Evolutionary conservation across 2,888 invertebrate species (phyloP).

Genomic region (Hartigia nigra): DNA sequence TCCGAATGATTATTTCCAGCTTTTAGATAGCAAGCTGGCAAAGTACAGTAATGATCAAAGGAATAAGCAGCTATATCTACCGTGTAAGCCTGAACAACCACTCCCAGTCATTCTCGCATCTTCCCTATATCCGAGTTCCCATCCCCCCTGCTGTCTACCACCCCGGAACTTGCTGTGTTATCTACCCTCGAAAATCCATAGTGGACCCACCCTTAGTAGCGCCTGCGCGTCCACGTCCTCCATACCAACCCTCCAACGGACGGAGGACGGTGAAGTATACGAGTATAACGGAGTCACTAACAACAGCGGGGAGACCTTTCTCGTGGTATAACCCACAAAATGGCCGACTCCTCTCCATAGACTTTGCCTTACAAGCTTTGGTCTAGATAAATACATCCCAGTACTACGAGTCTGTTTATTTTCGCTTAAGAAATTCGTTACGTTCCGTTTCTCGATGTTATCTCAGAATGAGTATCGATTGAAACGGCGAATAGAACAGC

Average conservation of each 20-base stretch:
- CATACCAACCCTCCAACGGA: slow-evolving; percentile 7
- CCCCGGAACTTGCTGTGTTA: slow-evolving; percentile 58
- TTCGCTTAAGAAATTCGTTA: neutral
- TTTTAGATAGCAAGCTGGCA: neutral
- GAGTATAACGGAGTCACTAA: slow-evolving; percentile 19
- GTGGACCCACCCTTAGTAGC: slow-evolving; percentile 60
- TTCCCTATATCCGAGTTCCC: slow-evolving; percentile 3
- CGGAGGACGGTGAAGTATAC: slow-evolving; percentile 16
- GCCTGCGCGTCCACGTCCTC: slow-evolving; percentile 52
- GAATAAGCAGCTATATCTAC: neutral
- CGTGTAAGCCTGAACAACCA: slow-evolving; percentile 1
- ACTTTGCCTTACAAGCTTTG: neutral
- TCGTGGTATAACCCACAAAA: slow-evolving; percentile 47
- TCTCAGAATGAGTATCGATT: neutral
- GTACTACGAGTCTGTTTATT: neutral
- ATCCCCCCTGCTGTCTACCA: slow-evolving; percentile 43
- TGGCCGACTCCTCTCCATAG: slow-evolving; percentile 37
- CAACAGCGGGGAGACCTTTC: slow-evolving; percentile 39
- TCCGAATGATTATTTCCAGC: neutral
- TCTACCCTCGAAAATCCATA: slow-evolving; percentile 65
- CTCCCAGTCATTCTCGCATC: slow-evolving; percentile 7
- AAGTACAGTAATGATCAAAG: neutral
- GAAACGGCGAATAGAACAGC: no score
- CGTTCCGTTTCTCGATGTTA: neutral
- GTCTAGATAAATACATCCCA: neutral